These are phyloP conservation scores for Caenorhabditis remanei DNA, from an alignment of 1,140 invertebrate species.

Conservation along the genomic window DNA sequence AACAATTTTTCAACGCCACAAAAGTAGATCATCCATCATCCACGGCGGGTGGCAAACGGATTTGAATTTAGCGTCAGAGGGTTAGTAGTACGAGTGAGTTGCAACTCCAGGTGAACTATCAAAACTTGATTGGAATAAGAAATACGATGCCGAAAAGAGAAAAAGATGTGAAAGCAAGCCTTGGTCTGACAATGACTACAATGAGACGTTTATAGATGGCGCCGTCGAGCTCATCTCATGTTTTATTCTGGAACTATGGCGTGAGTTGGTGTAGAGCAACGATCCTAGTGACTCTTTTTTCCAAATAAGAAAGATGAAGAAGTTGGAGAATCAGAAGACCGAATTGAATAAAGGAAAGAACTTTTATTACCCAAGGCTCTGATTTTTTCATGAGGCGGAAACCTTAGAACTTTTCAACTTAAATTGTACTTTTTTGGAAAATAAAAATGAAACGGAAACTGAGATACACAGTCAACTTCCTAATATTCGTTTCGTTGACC, in stretches of 20 bases:
- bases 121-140: not conserved
- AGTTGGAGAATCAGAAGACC: not conserved
- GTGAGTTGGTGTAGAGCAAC: slow-evolving; percentile 55
- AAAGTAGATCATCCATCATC: slow-evolving; percentile 49
- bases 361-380: slow-evolving; percentile 10
- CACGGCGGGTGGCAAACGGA: not conserved
- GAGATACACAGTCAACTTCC: not conserved
- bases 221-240: slow-evolving; percentile 38
- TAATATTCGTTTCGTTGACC: slow-evolving; percentile 4
- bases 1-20: slow-evolving; percentile 50
- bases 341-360: not conserved
- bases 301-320: not conserved
- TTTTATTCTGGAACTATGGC: slow-evolving; percentile 45
- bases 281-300: slow-evolving; percentile 26
- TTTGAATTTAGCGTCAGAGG: not conserved
- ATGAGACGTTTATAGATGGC: slow-evolving; percentile 54
- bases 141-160: not conserved
- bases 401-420: not conserved
- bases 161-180: slow-evolving; percentile 14
- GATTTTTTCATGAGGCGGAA: slow-evolving; percentile 38
- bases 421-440: not conserved
- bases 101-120: too few species aligned
- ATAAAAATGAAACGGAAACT: not conserved
- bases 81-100: not conserved
- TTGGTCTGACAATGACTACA: slow-evolving; percentile 47